These are phyloP conservation scores for Dicrostonyx torquatus DNA, from an alignment of 2,797 vertebrate species.

Conservation along the genomic window DNA sequence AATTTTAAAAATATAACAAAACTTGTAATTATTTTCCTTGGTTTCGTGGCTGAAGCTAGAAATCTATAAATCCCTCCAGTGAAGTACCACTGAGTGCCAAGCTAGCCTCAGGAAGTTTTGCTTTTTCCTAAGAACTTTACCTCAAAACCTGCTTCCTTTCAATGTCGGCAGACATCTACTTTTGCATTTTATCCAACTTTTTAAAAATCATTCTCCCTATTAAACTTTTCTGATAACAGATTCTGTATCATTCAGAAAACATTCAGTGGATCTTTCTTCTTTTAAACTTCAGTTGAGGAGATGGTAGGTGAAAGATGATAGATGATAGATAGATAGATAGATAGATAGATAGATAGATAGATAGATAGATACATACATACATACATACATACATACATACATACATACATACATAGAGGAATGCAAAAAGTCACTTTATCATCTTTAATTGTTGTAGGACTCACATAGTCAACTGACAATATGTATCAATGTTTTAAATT, in stretches of 20 bases:
- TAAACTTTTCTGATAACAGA: conserved; percentile 24
- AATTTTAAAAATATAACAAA: background rate
- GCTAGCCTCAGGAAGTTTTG: background rate
- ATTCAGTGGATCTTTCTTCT: background rate
- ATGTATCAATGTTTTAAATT: conserved; percentile 31
- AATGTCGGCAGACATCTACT: background rate
- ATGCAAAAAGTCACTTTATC: background rate
- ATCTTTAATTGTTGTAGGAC: background rate
- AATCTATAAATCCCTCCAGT: conserved; percentile 28
- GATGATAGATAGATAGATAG: background rate
- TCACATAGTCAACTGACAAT: background rate
- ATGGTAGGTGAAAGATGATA: background rate
- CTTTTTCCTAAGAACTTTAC: background rate
- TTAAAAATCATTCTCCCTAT: background rate
- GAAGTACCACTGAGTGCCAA: background rate
- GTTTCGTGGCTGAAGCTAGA: background rate
- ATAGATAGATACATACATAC: background rate
- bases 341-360: background rate
- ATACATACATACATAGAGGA: too few relatives aligned
- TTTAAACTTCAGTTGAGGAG: background rate
- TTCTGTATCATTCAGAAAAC: background rate
- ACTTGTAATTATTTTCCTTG: background rate
- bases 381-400: too few relatives aligned
- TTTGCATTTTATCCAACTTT: background rate
- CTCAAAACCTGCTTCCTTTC: background rate